Percentiles rank a stretch among this genome's conserved stretches.
These are phyloP conservation scores for Harpagifer antarcticus DNA, from an alignment of 2,797 vertebrate species.

Conservation along the genomic window DNA sequence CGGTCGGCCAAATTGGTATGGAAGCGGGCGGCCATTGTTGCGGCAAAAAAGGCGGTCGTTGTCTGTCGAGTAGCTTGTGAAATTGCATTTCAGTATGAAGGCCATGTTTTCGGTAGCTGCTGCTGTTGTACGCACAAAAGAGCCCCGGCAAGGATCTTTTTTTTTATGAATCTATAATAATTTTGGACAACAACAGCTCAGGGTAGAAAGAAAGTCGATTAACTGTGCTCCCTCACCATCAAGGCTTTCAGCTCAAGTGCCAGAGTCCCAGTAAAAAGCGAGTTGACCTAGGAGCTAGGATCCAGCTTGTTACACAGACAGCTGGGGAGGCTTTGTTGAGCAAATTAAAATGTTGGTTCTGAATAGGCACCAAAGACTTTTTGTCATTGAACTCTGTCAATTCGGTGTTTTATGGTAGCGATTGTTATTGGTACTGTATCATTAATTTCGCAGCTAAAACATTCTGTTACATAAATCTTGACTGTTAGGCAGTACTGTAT, in stretches of 20 bases:
- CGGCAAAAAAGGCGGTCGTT: constrained; percentile 73
- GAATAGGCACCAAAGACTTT: constrained; percentile 73
- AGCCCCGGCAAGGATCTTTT: constrained; percentile 79
- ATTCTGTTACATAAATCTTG: background rate
- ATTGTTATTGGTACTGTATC: constrained; percentile 18
- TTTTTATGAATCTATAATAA: constrained; percentile 85
- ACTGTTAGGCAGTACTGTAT: background rate
- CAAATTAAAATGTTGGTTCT: constrained; percentile 84
- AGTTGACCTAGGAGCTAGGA: constrained; percentile 86
- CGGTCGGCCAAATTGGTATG: constrained; percentile 66
- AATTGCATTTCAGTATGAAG: constrained; percentile 88
- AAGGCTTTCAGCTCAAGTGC: constrained; percentile 92
- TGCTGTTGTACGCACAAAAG: constrained; percentile 83
- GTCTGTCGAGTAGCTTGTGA: constrained; percentile 81
- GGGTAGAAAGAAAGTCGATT: constrained; percentile 89
- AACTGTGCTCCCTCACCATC: constrained; percentile 90
- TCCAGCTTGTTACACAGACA: constrained; percentile 83
- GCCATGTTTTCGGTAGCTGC: constrained; percentile 80
- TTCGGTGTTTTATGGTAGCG: constrained; percentile 41
- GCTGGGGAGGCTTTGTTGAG: constrained; percentile 87
- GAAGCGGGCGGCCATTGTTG: constrained; percentile 75
- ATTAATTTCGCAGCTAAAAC: background rate
- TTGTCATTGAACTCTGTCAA: constrained; percentile 57
- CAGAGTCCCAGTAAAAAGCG: constrained; percentile 84
- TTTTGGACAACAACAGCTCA: constrained; percentile 85